These are phyloP conservation scores for Oreochromis niloticus DNA, from an alignment of 2,113 vertebrate genomes.

Conservation along the genomic window DNA sequence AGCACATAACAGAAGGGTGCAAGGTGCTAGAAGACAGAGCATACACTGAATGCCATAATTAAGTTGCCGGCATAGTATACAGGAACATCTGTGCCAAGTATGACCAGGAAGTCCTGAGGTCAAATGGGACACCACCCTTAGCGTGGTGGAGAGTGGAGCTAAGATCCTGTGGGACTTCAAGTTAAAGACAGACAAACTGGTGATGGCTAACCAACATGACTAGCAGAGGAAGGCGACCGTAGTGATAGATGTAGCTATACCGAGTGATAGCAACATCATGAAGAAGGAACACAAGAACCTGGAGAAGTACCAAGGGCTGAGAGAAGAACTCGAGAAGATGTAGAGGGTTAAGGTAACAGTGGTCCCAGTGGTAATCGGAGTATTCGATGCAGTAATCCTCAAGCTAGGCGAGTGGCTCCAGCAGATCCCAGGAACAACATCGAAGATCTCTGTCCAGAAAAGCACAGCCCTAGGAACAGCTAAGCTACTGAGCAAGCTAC, in stretches of 20 bases:
- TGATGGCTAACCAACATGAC: not conserved
- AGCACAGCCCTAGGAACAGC: too few relatives aligned
- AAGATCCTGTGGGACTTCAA: not conserved
- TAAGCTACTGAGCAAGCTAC: too few relatives aligned
- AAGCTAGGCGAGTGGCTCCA: not conserved
- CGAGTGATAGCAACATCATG: not conserved
- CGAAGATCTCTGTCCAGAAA: too few relatives aligned
- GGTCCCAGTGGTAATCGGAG: not conserved
- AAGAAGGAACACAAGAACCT: not conserved
- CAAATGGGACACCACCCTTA: not conserved
- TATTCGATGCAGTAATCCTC: not conserved
- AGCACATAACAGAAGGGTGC: not conserved
- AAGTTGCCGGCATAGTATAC: not conserved
- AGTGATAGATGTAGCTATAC: not conserved
- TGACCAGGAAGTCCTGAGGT: not conserved
- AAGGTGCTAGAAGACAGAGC: not conserved
- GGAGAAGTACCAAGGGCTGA: not conserved
- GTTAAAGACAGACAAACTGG: not conserved
- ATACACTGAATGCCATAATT: not conserved
- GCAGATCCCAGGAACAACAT: not conserved
- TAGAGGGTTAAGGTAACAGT: not conserved
- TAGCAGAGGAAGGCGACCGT: not conserved
- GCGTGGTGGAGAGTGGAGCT: not conserved
- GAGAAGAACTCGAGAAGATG: not conserved
- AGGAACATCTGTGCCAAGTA: not conserved